A percentile compares a stretch with the other conserved stretches of the same genome.
These are phyloP conservation scores for Cotesia typhae DNA, from an alignment of 1,140 invertebrate species.

Conservation along the genomic window DNA sequence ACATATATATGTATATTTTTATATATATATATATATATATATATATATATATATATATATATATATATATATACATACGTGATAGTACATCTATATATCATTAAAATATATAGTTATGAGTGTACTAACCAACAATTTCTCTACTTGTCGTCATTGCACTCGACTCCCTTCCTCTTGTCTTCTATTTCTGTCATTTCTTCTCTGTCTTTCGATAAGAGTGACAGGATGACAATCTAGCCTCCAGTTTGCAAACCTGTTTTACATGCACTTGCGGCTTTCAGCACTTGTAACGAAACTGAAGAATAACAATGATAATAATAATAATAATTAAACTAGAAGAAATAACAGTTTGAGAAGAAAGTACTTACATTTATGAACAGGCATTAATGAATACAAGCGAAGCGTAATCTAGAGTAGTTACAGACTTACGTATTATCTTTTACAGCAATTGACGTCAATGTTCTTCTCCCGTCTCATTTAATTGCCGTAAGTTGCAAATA, in stretches of 20 bases:
- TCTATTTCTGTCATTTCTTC: background rate
- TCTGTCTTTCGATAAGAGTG: too few species aligned
- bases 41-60: background rate
- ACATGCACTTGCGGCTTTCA: too few species aligned
- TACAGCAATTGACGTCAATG: slow-evolving; percentile 57
- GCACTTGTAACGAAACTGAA: too few species aligned
- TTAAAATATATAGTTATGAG: too few species aligned
- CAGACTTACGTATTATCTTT: slow-evolving; percentile 48
- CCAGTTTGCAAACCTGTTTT: too few species aligned
- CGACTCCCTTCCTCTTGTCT: slow-evolving; percentile 24
- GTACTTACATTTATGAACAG: too few species aligned
- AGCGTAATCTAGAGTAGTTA: background rate
- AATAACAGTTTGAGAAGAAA: too few species aligned
- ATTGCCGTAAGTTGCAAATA: slow-evolving; percentile 44
- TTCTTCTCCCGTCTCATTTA: slow-evolving; percentile 42
- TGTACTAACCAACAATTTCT: background rate
- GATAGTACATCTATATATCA: background rate
- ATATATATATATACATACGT: slow-evolving; percentile 1
- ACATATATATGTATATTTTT: background rate
- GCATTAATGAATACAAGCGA: background rate
- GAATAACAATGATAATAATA: too few species aligned
- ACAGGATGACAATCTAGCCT: too few species aligned
- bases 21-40: background rate
- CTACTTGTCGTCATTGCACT: slow-evolving; percentile 44
- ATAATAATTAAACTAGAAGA: too few species aligned